These are phyloP conservation scores for Edolisoma coerulescens DNA, from an alignment of 2,113 vertebrate genomes.

Conservation along the genomic window DNA sequence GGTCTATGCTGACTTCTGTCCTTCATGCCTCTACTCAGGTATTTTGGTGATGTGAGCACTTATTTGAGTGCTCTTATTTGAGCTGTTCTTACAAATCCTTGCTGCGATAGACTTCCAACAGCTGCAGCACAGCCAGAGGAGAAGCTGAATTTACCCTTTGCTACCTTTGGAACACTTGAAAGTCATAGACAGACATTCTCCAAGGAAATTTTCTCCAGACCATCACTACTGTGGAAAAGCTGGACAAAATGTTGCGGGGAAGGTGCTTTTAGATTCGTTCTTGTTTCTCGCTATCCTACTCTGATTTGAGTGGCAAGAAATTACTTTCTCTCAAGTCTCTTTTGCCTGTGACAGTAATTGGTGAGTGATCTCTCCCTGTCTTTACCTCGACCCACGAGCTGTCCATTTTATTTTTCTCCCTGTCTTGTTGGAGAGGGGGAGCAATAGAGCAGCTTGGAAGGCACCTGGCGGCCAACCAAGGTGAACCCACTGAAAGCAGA, in stretches of 20 bases:
- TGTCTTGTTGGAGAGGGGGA: not conserved
- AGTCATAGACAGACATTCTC: not conserved
- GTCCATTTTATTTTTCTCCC: not conserved
- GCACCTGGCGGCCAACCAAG: not conserved
- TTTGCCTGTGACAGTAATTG: not conserved
- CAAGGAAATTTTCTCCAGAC: not conserved
- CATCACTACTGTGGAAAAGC: not conserved
- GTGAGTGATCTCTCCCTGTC: not conserved
- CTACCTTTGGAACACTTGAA: not conserved
- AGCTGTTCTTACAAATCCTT: not conserved
- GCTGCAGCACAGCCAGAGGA: not conserved
- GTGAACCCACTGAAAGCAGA: not conserved
- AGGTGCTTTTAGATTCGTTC: not conserved
- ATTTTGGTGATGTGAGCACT: not conserved
- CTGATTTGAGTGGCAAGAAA: not conserved
- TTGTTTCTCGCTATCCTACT: not conserved
- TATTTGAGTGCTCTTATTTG: too few species aligned
- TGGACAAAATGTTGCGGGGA: not conserved
- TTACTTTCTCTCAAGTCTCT: not conserved
- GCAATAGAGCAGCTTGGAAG: not conserved
- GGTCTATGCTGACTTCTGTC: not conserved
- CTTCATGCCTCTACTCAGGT: not conserved
- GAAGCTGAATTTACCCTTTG: not conserved
- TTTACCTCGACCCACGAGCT: rapidly evolving
- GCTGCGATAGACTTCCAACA: not conserved